Evolutionary conservation across 1,140 invertebrate species (phyloP), one percentile per base, ranked within the genome.

Genomic region (Bombus affinis): DNA sequence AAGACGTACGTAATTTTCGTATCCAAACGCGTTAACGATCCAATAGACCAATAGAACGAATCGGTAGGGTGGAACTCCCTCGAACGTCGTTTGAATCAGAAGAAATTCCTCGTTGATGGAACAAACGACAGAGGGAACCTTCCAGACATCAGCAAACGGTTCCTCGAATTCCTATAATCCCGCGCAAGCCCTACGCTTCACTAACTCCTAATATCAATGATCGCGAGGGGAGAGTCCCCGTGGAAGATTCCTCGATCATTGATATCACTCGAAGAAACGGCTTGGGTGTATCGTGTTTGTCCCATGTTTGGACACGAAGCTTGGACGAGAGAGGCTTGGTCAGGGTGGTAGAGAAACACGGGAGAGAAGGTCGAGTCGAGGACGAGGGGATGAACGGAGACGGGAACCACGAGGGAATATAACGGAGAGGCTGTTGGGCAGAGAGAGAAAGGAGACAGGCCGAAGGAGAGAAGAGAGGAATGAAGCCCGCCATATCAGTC

Each of bases 401-500:
- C 86, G 86, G 86, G 81, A 86, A 79, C 78, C 88, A 89, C 87
- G 88, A 81, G 88, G 88, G 88, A 85, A 75, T 85, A 89, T 62
- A 75, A 80, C 81, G 83, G 81, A 81, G 81, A 86, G 78, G 72
- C 72, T 8, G 42, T 28, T 42, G 47, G 68, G 65, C 73, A 71
- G 87, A 90, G 85, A 88, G 88, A 71, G 85, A 81, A 74, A 78
- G 84, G 83, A 87, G 81, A 88, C 83, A 76, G 86, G 86, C 79
- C 88, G 86, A 85, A 85, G 88, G 90, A 90, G 90, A 86, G 92
- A 92, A 90, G 92, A 92, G 93, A 93, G 91, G 92, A 93, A 93
- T 91, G 92, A 93, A 94, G 94, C 92, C 94, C 94, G 93, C 95
- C 94, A 95, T 95, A 95, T 95, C 94, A 95, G 95, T 95, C 95